Conservation (phyloP, 2,113 vertebrate genomes). For the Ellobius talpinus region DNA sequence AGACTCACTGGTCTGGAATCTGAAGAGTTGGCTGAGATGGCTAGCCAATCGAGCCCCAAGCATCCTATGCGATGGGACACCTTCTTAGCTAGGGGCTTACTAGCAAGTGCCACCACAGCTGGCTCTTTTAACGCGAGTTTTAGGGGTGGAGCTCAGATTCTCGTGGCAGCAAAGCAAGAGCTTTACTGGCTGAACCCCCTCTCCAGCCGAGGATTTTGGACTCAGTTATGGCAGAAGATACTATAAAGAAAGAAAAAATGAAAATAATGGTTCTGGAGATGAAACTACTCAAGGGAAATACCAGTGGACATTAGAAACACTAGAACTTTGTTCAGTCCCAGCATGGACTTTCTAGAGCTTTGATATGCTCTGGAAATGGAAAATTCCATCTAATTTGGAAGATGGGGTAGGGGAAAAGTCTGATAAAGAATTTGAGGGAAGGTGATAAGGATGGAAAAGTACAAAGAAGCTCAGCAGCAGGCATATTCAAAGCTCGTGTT, state of each 20-base stretch:
- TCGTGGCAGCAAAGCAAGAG: not conserved
- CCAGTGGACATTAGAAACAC: not conserved
- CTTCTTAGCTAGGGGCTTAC: not conserved
- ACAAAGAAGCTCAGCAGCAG: not conserved
- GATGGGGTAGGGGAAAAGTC: not conserved
- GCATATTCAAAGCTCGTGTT: not conserved
- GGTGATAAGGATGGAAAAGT: not conserved
- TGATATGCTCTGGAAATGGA: not conserved
- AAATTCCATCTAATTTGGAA: not conserved
- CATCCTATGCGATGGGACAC: not conserved
- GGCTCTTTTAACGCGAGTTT: not conserved
- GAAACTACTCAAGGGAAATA: rapidly evolving
- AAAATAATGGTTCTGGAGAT: not conserved
- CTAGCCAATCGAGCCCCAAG: not conserved
- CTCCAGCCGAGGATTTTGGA: not conserved
- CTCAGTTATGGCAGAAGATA: not conserved
- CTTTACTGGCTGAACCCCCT: constrained; percentile 53
- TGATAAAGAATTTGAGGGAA: not conserved
- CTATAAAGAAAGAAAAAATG: not conserved
- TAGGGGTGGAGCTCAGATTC: not conserved
- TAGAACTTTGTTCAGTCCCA: not conserved
- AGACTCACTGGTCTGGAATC: not conserved
- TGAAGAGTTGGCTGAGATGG: not conserved
- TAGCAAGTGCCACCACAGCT: not conserved
- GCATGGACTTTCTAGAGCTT: not conserved